A percentile compares a stretch with the other conserved stretches of the same genome.
Evolutionary conservation across 1,140 invertebrate genomes (phyloP).

Genomic region (Polypedilum vanderplanki): DNA sequence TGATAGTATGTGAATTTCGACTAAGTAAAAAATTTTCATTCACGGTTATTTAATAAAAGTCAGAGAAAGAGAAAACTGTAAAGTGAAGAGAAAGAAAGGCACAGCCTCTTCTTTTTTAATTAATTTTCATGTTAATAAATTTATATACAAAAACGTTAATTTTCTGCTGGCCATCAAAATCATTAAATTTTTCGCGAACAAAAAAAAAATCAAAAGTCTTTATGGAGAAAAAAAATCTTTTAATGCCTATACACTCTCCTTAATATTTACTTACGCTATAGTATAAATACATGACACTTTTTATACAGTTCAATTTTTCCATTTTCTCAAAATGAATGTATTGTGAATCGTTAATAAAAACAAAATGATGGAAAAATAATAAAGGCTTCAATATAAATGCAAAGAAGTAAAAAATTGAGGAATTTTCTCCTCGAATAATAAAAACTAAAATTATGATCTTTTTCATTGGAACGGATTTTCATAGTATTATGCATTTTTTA

Average conservation of each 20-base stretch:
- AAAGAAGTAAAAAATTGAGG: too few relatives aligned
- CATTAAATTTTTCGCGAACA: not conserved
- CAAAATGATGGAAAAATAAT: too few relatives aligned
- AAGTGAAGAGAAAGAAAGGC: not conserved
- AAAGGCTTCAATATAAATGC: too few relatives aligned
- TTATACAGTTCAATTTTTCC: slow-evolving; percentile 16
- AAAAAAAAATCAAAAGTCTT: not conserved
- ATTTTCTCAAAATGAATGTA: not conserved
- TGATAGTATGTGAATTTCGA: not conserved
- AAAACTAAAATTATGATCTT: too few relatives aligned
- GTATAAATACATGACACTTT: slow-evolving; percentile 10
- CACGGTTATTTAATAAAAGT: not conserved
- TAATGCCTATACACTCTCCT: slow-evolving; percentile 17
- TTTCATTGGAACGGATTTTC: too few relatives aligned
- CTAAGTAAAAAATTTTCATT: not conserved
- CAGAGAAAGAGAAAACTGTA: not conserved
- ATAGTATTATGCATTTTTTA: too few relatives aligned
- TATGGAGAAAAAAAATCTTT: not conserved
- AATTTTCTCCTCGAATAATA: too few relatives aligned
- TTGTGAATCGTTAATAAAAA: not conserved
- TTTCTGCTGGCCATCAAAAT: not conserved
- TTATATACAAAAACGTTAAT: not conserved
- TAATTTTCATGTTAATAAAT: not conserved
- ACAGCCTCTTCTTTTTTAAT: slow-evolving; percentile 2
- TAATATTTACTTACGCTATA: slow-evolving; percentile 14